Evolutionary conservation across 2,797 vertebrate genomes (phyloP).

Genomic region (Capromys pilorides): DNA sequence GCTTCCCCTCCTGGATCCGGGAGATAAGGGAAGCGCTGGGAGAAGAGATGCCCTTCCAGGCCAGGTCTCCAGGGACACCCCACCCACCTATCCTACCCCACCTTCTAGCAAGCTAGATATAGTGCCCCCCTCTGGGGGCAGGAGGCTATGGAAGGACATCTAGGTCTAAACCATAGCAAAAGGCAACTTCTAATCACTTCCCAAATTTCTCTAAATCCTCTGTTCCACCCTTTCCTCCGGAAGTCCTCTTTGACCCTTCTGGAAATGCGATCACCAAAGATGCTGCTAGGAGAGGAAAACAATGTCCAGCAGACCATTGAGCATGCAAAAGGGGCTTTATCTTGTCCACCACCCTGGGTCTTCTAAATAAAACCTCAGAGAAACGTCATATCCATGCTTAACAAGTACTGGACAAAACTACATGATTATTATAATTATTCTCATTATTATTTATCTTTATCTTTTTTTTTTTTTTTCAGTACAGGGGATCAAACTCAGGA

Average conservation of each 20-base stretch:
- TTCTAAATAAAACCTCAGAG: slow-evolving; percentile 30
- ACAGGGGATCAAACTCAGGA: too few relatives aligned
- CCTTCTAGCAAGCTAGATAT: neutral
- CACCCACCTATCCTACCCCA: neutral
- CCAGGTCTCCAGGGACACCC: neutral
- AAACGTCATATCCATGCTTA: neutral
- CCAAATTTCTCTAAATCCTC: slow-evolving; percentile 66
- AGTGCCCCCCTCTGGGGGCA: neutral
- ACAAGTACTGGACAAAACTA: neutral
- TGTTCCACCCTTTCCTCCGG: slow-evolving; percentile 75
- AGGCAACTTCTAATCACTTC: slow-evolving; percentile 55
- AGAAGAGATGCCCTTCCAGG: neutral
- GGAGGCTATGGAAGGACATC: neutral
- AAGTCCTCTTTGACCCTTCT: slow-evolving; percentile 66
- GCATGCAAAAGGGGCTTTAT: neutral
- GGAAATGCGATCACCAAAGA: slow-evolving; percentile 71
- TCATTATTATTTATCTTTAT: too few relatives aligned
- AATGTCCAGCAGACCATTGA: neutral
- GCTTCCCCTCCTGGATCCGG: neutral
- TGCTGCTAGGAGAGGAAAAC: slow-evolving; percentile 50
- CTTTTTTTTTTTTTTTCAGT: too few relatives aligned
- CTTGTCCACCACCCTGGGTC: neutral
- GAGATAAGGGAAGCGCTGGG: neutral
- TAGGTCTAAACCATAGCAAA: neutral
- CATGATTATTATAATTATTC: too few relatives aligned